Evolutionary conservation across 2,113 vertebrate species (phyloP).

Genomic region (Cariama cristata): DNA sequence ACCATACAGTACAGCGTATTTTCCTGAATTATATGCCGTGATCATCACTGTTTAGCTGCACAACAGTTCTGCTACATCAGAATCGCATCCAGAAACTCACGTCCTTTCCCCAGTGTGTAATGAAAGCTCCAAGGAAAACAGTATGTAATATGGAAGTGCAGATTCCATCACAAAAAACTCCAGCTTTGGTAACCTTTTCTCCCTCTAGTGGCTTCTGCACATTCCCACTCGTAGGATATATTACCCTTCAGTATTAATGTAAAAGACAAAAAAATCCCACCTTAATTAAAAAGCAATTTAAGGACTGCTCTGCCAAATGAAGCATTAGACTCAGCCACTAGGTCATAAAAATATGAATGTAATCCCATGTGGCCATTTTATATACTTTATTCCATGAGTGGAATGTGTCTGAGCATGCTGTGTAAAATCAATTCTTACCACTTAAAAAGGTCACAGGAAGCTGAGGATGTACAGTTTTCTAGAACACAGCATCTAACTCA

Average conservation of each 20-base stretch:
- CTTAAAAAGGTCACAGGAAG: not conserved
- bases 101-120: not conserved
- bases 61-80: not conserved
- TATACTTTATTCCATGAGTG: not conserved
- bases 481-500: not conserved
- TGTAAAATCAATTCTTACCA: not conserved
- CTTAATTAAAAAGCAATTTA: conserved; percentile 2
- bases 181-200: not conserved
- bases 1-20: not conserved
- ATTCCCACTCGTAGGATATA: not conserved
- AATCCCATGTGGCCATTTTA: not conserved
- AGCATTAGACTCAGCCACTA: not conserved
- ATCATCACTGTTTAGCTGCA: not conserved
- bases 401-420: not conserved
- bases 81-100: not conserved
- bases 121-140: not conserved
- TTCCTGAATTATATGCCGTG: not conserved
- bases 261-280: not conserved
- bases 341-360: not conserved
- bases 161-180: not conserved
- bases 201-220: not conserved
- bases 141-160: not conserved
- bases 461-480: not conserved
- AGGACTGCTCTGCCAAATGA: not conserved
- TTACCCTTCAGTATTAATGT: not conserved